Evolutionary conservation across 2,888 invertebrate species (phyloP), one percentile per base, ranked within the genome.

Genomic region (Ochropleura plecta): DNA sequence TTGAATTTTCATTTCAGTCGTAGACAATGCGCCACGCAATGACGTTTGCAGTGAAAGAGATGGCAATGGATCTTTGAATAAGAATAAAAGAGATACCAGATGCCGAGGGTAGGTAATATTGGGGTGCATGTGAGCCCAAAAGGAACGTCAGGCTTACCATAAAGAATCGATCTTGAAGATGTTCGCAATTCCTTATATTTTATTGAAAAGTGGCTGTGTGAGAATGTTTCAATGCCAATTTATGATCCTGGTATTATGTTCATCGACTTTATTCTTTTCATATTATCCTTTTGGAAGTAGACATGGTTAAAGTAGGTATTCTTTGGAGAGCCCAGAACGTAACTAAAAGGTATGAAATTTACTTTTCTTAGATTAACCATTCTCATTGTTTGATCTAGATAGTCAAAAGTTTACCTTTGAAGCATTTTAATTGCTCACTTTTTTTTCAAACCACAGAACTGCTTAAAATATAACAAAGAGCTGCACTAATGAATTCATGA

Each of bases 1-100:
- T 91, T 92, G 57, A 78, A 79, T 86, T 75, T 87, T 82, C 59
- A 63, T 65, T 75, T 73, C 70, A 57, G 79, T 77, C 57, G 90
- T 91, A 95, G 95, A 96, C 96, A 95, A 95, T 95, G 96, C 96
- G 95, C 95, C 93, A 94, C 94, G 95, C 96, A 94, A 94, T 96
- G 96, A 96, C 96, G 96, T 96, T 96, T 95, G 93, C 91, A 93
- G 83, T 86, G 90, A 92, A 88, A 89, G 92, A 88, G 93, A 94
- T 66, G 81, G 88, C 79, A 74, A 88, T 90, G 90, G 77, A 74
- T 46, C 73, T 78, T 78, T 81, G 81, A 80, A 62, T 68, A 82
- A 68, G 93, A 86, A 88, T 71, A 91, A 95, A 83, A 86, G 94
- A 90, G 95, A 93, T 16, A 83, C 62, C 7, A 69, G 79, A 87